Evolutionary conservation across 2,113 vertebrate genomes (phyloP).

Genomic region (Heterochromis multidens): DNA sequence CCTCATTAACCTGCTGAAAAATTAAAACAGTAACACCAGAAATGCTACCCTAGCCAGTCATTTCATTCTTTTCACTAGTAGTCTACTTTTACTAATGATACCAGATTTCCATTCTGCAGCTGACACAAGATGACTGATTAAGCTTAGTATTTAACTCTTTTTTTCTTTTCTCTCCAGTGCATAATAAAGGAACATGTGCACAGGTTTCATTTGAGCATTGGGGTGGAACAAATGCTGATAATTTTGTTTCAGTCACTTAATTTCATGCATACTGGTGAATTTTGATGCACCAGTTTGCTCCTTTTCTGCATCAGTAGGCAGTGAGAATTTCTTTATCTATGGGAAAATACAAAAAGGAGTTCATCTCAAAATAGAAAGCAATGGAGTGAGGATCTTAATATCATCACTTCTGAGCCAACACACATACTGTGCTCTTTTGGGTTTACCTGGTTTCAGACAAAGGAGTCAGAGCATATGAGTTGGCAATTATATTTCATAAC

Average conservation of each 20-base stretch:
- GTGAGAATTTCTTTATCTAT: background rate
- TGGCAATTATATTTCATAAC: background rate
- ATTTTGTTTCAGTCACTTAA: background rate
- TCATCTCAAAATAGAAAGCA: background rate
- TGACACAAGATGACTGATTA: too few relatives aligned
- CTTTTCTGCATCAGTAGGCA: background rate
- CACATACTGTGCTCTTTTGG: background rate
- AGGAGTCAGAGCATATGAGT: background rate
- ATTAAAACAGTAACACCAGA: background rate
- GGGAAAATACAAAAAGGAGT: background rate
- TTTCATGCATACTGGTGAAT: background rate
- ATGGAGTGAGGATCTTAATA: background rate
- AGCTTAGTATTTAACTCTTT: too few relatives aligned
- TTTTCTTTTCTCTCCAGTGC: too few relatives aligned
- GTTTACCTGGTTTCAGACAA: background rate
- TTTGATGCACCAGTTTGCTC: background rate
- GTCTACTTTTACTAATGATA: too few relatives aligned
- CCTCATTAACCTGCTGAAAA: background rate
- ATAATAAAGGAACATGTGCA: background rate
- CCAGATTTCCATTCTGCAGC: too few relatives aligned
- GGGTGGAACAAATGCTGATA: background rate
- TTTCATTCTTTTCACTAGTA: too few relatives aligned
- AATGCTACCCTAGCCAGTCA: background rate
- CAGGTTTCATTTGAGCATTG: background rate
- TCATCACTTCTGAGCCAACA: background rate